These are phyloP conservation scores for Antidorcas marsupialis DNA, from an alignment of 2,113 vertebrate species.

Conservation along the genomic window DNA sequence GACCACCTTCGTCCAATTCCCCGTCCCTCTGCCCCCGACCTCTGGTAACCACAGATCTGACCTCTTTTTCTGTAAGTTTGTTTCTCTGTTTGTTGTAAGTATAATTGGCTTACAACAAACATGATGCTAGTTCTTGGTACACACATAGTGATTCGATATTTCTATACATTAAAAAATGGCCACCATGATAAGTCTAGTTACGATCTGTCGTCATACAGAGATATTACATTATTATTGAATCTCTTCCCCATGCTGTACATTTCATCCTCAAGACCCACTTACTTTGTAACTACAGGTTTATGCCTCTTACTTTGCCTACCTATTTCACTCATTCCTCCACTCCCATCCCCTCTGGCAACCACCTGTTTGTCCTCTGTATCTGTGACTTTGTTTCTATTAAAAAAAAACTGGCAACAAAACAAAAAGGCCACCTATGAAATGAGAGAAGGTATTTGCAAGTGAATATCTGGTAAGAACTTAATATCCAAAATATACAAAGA, in stretches of 20 bases:
- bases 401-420: neutral
- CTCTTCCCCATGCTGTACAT: neutral
- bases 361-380: neutral
- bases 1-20: neutral
- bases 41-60: neutral
- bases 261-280: neutral
- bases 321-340: neutral
- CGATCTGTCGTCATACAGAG: neutral
- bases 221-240: neutral
- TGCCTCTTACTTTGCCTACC: neutral
- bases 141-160: rapidly evolving
- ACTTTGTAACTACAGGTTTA: neutral
- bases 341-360: neutral
- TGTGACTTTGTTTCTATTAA: neutral
- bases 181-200: neutral
- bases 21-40: neutral
- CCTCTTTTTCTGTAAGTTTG: neutral
- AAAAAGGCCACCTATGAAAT: neutral
- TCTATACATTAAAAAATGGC: neutral
- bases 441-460: neutral
- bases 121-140: neutral
- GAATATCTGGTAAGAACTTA: neutral
- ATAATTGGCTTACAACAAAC: neutral
- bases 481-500: neutral
- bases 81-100: neutral